phyloP scores from a whole-genome alignment of 2,888 invertebrate species.

The Lacanobia wlatinum region DNA sequence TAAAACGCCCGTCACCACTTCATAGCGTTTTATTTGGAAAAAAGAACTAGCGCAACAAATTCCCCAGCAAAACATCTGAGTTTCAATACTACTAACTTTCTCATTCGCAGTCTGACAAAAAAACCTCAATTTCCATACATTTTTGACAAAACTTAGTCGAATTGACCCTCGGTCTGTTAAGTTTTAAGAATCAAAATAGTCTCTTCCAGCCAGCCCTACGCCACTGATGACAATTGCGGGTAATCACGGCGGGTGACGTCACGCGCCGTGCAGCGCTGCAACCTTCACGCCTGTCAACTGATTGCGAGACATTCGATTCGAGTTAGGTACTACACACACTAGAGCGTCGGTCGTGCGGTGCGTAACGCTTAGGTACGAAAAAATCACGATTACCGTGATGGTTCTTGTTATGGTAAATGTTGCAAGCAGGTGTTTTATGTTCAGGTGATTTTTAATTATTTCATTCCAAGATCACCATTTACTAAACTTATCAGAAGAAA shows the following conservation, averaged over 20 bases:
- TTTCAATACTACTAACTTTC: too few relatives aligned
- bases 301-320: constrained; percentile 75
- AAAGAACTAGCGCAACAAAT: too few relatives aligned
- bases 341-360: constrained; percentile 32
- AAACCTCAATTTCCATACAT: too few relatives aligned
- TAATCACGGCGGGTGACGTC: constrained; percentile 85
- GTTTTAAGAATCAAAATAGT: neutral
- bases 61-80: too few relatives aligned
- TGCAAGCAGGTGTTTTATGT: constrained; percentile 1
- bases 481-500: too few relatives aligned
- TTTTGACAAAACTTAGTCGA: too few relatives aligned
- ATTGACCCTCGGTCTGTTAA: too few relatives aligned
- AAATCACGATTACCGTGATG: constrained; percentile 31
- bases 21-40: too few relatives aligned
- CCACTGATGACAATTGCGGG: constrained; percentile 79
- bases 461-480: neutral
- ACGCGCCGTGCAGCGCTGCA: constrained; percentile 80
- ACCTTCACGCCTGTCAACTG: constrained; percentile 85
- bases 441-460: neutral
- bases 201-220: constrained; percentile 73
- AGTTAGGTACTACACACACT: constrained; percentile 59
- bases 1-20: too few relatives aligned
- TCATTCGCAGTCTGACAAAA: too few relatives aligned
- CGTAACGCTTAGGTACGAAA: constrained; percentile 34
- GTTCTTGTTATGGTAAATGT: neutral